Evolutionary conservation across 2,797 vertebrate genomes (phyloP), one percentile per base, ranked within the genome.

Genomic region (Liparis tanakae): DNA sequence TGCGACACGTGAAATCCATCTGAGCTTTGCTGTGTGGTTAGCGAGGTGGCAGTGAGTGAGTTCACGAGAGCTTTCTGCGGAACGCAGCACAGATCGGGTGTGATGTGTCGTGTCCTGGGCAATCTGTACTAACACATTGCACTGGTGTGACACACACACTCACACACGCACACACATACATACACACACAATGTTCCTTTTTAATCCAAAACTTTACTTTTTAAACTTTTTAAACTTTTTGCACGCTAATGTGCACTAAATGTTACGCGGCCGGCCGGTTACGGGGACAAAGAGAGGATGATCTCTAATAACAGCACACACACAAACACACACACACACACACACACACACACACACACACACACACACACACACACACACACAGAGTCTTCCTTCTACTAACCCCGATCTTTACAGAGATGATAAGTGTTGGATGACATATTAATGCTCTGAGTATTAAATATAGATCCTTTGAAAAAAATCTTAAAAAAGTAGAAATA

Each of bases 41-140:
- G 61, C 63, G 74, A 37, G 46, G 43, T n/a, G 63, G 65, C 53
- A 73, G 54, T 73, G 77, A 87, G 75, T 76, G 56, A 77, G 72
- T 72, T 76, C 65, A 70, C 80, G 72, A 83, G 54, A 67, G 65
- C 14, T 72, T 72, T 81, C 60, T 80, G 36, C 70, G 54, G 69
- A 75, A 83, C 86, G 54, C 86, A 84, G 74, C 82, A 87, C 88
- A 90, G 87, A 82, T 72, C 82, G 83, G 65, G 48, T 50, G 72
- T 73, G 80, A 84, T 70, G 73, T 78, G 79, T 81, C 62, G 20
- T 80, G 77, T 87, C 83, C 76, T 77, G 60, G 56, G 67, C 78
- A 79, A 64, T 73, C 65, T 86, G 86, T 88, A 83, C 83, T 75
- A 74, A 83, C 89, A 89, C 84, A 80, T 79, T 85, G 55, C 56